Conservation (phyloP, 2,797 vertebrate species). For the Phyllotis vaccarum region DNA sequence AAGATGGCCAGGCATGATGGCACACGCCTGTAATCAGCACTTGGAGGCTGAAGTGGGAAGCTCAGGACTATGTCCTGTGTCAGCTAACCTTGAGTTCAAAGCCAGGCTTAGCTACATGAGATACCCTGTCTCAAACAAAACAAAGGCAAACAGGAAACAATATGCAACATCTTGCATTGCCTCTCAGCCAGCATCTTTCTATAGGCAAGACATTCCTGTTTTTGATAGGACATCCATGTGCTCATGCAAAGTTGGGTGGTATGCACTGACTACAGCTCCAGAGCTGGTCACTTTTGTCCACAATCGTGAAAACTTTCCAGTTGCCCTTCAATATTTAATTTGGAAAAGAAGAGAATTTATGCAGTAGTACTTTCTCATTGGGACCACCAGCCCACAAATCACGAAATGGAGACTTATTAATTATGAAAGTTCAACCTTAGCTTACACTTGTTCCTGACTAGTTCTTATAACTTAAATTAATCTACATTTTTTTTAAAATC, state of each 20-base stretch:
- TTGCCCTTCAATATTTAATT: not conserved
- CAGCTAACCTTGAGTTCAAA: not conserved
- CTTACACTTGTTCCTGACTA: too few species aligned
- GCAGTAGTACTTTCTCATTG: too few species aligned
- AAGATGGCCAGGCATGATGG: not conserved
- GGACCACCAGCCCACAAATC: too few species aligned
- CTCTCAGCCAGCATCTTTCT: not conserved
- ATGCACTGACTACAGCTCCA: not conserved
- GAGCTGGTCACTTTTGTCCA: not conserved
- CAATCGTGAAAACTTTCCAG: not conserved
- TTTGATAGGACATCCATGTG: not conserved
- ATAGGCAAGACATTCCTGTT: not conserved
- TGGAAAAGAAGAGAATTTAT: slow-evolving; percentile 27
- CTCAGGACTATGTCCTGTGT: not conserved
- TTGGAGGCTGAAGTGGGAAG: not conserved
- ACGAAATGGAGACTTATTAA: too few species aligned
- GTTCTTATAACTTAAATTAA: too few species aligned
- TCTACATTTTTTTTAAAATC: too few species aligned
- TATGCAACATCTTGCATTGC: not conserved
- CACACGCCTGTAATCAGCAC: not conserved
- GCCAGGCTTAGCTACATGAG: not conserved
- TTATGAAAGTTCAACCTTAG: too few species aligned
- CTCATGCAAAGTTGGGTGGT: not conserved
- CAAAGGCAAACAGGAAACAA: not conserved
- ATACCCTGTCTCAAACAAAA: not conserved